Base-by-base conservation (phyloP, 2,113 vertebrate genomes). In the Helogale parvula region DNA sequence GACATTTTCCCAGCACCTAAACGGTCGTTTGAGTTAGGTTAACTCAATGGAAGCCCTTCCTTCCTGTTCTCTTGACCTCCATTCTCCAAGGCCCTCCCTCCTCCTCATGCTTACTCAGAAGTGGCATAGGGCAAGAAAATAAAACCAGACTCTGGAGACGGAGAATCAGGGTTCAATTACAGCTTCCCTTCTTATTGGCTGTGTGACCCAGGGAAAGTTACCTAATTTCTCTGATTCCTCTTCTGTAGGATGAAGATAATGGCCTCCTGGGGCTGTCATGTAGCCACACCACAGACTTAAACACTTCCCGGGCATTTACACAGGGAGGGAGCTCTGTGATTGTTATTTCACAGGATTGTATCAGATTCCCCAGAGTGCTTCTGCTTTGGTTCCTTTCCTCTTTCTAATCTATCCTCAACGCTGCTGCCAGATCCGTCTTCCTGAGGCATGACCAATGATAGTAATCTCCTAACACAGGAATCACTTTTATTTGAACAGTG, bases 221-320 rank as follows among this genome's bases (percentile, higher is more conserved):
- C 12, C 65, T 31, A 15, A 57, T 19, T 9, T 76, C 77, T 52
- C 33, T 0, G 35, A 45, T 16, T 68, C 45, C 41, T 90, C 35
- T 88, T 41, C 41, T 63, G 54, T 0, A 45, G 35, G 50, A 60
- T 4, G 33, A 45, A 88, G 50, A 35, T 14, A 7, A 33, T 25
- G 41, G n/a, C 3, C 27, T 33, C 11, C 10, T 0, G 1, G 69
- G 85, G 60, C 50, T 68, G 21, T 16, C 1, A 14, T 0, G 41
- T 27, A 21, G 33, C 0, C 8, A 69, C 50, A 9, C 33, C 52
- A 15, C 2, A 2, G 63, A 35, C 21, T 0, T 0, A 19, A 21
- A 1, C 33, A 9, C 17, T 1, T 23, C 57, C 60, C 17, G 1
- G 8, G 33, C 1, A 1, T 35, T 31, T 31, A 3, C 2, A 1